Evolutionary conservation across 2,888 invertebrate genomes (phyloP).

Genomic region (Geophilus truncorum): DNA sequence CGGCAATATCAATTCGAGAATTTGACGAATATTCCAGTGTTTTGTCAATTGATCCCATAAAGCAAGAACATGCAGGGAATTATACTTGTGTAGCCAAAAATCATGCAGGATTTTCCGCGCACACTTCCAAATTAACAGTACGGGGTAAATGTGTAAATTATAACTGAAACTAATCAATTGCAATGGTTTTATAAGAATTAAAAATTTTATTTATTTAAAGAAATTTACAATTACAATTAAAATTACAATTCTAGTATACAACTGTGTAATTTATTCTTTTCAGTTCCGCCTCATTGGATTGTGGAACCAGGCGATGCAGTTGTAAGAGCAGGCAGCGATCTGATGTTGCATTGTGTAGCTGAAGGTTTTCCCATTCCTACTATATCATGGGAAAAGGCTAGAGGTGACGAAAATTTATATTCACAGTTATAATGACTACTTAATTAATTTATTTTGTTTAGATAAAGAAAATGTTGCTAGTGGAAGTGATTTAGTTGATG

Average conservation of each 20-base stretch:
- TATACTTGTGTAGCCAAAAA: constrained; percentile 34
- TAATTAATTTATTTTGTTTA: no score
- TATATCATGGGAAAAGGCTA: constrained; percentile 68
- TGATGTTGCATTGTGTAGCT: constrained; percentile 80
- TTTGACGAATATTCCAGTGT: constrained; percentile 35
- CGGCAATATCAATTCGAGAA: constrained; percentile 23
- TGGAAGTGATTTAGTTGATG: constrained; percentile 1
- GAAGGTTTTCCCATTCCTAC: constrained; percentile 85
- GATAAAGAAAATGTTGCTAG: constrained; percentile 29
- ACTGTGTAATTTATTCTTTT: background rate
- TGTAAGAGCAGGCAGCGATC: constrained; percentile 74
- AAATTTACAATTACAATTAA: no score
- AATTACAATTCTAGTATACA: no score
- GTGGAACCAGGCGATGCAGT: constrained; percentile 77
- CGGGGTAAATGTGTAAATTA: constrained; percentile 34
- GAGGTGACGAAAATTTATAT: no score
- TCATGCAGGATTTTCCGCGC: constrained; percentile 32
- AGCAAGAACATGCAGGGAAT: constrained; percentile 31
- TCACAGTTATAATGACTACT: no score
- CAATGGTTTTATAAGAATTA: background rate
- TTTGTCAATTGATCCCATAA: constrained; percentile 34
- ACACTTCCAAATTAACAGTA: constrained; percentile 34
- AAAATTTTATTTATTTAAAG: no score
- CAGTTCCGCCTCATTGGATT: constrained; percentile 86
- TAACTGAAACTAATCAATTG: background rate